These are phyloP conservation scores for Antedon mediterranea DNA, from an alignment of 53 echinoderm and acorn worm genomes.

Conservation along the genomic window DNA sequence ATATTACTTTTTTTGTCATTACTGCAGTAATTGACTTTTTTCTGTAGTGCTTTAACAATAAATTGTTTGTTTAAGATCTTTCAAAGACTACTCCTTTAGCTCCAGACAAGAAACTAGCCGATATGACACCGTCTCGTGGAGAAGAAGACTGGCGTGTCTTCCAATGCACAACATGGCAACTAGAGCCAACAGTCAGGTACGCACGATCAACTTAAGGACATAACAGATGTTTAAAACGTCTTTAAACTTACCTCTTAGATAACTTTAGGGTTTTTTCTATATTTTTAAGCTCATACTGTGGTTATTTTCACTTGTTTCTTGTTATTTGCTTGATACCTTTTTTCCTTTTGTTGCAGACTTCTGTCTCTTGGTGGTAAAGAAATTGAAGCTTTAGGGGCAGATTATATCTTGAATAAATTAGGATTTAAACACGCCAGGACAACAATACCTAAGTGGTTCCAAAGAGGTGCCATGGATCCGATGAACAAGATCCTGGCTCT, in stretches of 20 bases:
- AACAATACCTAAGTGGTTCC: constrained; percentile 98
- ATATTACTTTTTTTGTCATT: too few relatives aligned
- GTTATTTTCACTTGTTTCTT: too few relatives aligned
- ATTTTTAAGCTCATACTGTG: too few relatives aligned
- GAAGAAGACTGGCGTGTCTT: constrained; percentile 67
- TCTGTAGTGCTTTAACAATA: too few relatives aligned
- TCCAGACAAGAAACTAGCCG: constrained; percentile 3
- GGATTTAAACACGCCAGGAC: constrained; percentile 85
- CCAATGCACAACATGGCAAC: constrained; percentile 83
- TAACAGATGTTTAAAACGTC: too few relatives aligned
- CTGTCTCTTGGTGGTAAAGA: constrained; percentile 91
- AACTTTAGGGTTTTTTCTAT: too few relatives aligned
- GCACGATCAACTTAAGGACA: too few relatives aligned
- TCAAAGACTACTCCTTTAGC: not conserved
- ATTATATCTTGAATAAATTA: constrained; percentile 88
- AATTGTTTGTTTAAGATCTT: not conserved
- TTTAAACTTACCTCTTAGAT: too few relatives aligned
- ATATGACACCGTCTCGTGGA: constrained; percentile 31
- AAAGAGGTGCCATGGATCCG: constrained; percentile 91
- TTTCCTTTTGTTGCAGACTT: constrained; percentile 21
- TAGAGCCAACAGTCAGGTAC: constrained; percentile 85
- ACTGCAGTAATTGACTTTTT: too few relatives aligned
- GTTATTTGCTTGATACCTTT: not conserved
- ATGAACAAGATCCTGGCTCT: constrained; percentile 68
- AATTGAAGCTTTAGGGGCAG: constrained; percentile 94